Evolutionary conservation across 2,888 invertebrate species (phyloP), one percentile per base, ranked within the genome.

Genomic region (Himalopsyche kuldschensis): DNA sequence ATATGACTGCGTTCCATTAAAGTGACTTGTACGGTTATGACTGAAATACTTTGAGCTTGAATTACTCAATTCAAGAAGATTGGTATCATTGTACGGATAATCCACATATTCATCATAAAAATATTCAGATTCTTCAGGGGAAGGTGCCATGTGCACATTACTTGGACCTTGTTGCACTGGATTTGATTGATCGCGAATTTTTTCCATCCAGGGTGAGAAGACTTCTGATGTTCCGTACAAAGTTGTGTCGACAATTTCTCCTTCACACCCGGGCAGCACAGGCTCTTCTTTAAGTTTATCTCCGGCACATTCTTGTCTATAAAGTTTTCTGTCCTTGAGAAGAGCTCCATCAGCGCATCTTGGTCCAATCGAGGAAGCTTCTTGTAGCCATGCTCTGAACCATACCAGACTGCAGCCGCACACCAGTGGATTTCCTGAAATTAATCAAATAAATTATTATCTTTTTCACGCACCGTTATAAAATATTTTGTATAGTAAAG

Each of bases 51-150:
- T 86, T 15, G 30, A 41, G 87, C 90, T 89, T 20, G 88, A 86
- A 78, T 87, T 86, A 80, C 87, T 87, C 27, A 86, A 82, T 80
- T 86, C 87, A 41, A 87, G 85, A 35, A 91, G 87, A 81, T 91
- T 88, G 48, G 93, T 93, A 86, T 94, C 94, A 87, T 94, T 94
- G 81, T 94, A 93, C 8, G 95, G 94, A 89, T 95, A 95, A 88
- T 96, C 96, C 0, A 95, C 93, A 88, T 96, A 96, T 87, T 96
- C 96, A 87, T 96, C 96, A 88, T 96, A 96, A 87, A 96, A 95
- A 87, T 96, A 96, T 88, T 97, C 96, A 1, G 95, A 95, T 88
- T 96, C 96, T 88, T 95, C 94, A 5, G 95, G 95, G 2, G 93
- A 91, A 5, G 96, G 95, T 78, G 93, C 92, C 86, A 92, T 88